Evolutionary conservation across 2,113 vertebrate genomes (phyloP), one percentile per base, ranked within the genome.

Genomic region (Scomber colias): DNA sequence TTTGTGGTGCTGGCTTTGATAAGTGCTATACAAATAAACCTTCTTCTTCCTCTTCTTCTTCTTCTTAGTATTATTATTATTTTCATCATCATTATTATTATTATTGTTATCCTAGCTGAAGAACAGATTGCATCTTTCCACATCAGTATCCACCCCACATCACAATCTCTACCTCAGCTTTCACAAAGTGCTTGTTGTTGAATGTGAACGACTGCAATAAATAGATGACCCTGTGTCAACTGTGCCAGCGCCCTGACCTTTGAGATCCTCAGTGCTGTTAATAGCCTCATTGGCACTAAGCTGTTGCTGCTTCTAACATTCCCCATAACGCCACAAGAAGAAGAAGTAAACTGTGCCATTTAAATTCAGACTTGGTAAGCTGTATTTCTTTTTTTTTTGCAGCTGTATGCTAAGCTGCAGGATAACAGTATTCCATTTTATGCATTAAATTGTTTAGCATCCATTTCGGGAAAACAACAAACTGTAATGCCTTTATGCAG

Each of bases 271-370:
- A 44, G 49, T 55, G 71, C 80, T 16, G 62, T 61, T 83, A 81
- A 87, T 83, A 72, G 77, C 55, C 82, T 84, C 56, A 12, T 14
- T 72, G 88, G 77, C 84, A 55, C 76, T 2, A 27, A 73, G 59
- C 68, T 79, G 77, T 74, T 61, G 71, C 74, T 19, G 85, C 80
- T 30, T 44, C 74, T 79, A 85, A 59, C 54, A 76, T 72, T 71
- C 24, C 35, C 51, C n/a, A 11, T 5, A 30, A 61, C 59, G 60
- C 1, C 21, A 53, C 21, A 12, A 65, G 30, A 76, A 56, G 46
- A 72, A 53, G 31, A 68, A 27, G 70, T 31, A 77, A 69, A 82
- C 1, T 4, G 65, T 66, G 49, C 17, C 24, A 70, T 81, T 78
- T 54, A 56, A 68, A 90, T 78, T 83, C 82, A 81, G 51, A 59